These are phyloP conservation scores for Oxystoma pomonae DNA, from an alignment of 2,888 invertebrate genomes.

Conservation along the genomic window DNA sequence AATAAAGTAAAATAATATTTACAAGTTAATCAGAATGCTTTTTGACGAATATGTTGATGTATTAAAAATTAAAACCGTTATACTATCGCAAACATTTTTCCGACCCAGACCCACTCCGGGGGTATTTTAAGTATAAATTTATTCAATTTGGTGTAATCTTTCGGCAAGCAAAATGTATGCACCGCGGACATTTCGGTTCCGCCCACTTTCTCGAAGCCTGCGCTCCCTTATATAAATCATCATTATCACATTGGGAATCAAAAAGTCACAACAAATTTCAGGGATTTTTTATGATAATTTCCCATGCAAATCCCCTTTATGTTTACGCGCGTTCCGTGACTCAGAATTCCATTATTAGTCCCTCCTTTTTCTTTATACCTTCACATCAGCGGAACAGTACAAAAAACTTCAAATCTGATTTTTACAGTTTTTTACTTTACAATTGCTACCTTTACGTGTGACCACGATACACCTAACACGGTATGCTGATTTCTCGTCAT, in stretches of 20 bases:
- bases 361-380: constrained; percentile 2
- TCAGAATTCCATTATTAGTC: constrained; percentile 23
- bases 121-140: background rate
- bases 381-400: too few relatives aligned
- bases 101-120: too few relatives aligned
- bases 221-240: constrained; percentile 17
- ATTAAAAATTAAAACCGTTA: too few relatives aligned
- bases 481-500: too few relatives aligned
- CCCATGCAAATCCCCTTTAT: constrained; percentile 25
- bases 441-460: too few relatives aligned
- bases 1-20: too few relatives aligned
- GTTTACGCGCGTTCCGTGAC: constrained; percentile 26
- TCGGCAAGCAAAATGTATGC: background rate
- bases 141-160: background rate
- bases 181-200: background rate
- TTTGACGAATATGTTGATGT: too few relatives aligned
- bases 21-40: too few relatives aligned
- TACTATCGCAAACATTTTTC: too few relatives aligned
- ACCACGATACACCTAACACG: too few relatives aligned
- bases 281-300: constrained; percentile 25
- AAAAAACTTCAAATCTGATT: too few relatives aligned
- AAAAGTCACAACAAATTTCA: constrained; percentile 25
- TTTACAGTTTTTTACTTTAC: too few relatives aligned
- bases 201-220: background rate
- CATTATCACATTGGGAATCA: constrained; percentile 22